A percentile compares a stretch with the other conserved stretches of the same genome.
Evolutionary conservation across 2,797 vertebrate genomes (phyloP).

Genomic region (Chelon labrosus): DNA sequence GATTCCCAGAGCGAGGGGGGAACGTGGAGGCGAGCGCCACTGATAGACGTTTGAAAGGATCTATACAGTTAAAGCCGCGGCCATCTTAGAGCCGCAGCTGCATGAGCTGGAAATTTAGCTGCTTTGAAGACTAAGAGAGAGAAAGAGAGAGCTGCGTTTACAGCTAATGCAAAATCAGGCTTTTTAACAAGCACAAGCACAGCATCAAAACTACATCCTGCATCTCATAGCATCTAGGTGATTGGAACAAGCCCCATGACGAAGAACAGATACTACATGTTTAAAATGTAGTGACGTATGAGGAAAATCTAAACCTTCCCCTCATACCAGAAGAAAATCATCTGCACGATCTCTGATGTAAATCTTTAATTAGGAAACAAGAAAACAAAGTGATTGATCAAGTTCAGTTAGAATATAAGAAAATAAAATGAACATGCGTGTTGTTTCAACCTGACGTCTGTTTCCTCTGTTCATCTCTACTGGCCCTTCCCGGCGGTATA

Average conservation of each 20-base stretch:
- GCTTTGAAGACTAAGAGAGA: background rate
- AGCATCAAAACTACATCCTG: no score
- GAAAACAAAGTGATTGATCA: no score
- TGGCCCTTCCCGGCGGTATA: no score
- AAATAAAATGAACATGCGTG: no score
- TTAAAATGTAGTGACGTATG: background rate
- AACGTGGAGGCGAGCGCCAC: constrained; percentile 5
- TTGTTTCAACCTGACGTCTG: no score
- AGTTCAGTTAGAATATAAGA: no score
- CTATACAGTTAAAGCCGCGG: constrained; percentile 23
- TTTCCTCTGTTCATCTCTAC: no score
- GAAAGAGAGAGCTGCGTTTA: background rate
- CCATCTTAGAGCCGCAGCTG: constrained; percentile 35
- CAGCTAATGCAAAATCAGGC: constrained; percentile 8
- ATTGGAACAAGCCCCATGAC: background rate
- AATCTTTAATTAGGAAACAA: no score
- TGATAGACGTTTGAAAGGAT: constrained; percentile 28
- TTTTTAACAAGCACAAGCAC: background rate
- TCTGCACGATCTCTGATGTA: no score
- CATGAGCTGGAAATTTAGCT: constrained; percentile 1
- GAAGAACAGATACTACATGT: background rate
- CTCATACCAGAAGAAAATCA: background rate
- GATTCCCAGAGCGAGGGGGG: constrained; percentile 18
- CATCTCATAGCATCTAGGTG: background rate
- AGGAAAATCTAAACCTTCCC: no score